Base-by-base conservation (phyloP, 2,888 invertebrate species). In the Chamaedrilus cognettii region DNA sequence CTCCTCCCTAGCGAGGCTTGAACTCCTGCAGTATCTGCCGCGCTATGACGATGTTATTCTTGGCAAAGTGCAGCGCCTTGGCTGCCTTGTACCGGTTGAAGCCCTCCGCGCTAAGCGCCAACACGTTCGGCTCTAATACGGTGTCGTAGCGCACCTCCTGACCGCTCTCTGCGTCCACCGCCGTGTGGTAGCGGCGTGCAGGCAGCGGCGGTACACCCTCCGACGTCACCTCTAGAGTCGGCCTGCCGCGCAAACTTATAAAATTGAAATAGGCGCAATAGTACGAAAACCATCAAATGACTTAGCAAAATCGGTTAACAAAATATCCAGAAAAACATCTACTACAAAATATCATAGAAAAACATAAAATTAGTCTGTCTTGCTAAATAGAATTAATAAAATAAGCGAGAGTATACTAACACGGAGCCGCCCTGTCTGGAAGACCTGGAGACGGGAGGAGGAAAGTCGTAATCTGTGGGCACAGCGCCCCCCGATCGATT, bases 11-110 rank as follows among this genome's bases (percentile, higher is more conserved):
- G n/a, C n/a, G n/a, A n/a, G n/a, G n/a, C n/a, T n/a, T 94, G 84
- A 95, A 95, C 83, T 94, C 93, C 82, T 93, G 91, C 75, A 95
- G 86, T 80, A 95, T 95, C 83, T 96, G 94, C 85, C 95, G 91
- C 57, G 96, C 96, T 95, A 96, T 95, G 82, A 93, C 92, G 64
- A 96, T 87, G 84, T 96, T 93, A 86, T 96, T 96, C 67, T 94
- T 87, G 1, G 95, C 93, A 77, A 96, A 95, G 69, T 94, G 92
- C 75, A 96, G 86, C 4, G 96, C 96, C 74, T 94, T 88, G 59
- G 95, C 91, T 2, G 95, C 96, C 57, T 92, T 91, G 79, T 94
- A 92, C 77, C 92, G 91, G 1, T 93, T 90, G 81, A 94, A 96
- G 0, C 96, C 96, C 78, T 95, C 94, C 66, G 89, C 90, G 59